Evolutionary conservation across 2,113 vertebrate species (phyloP).

Genomic region (Cebus imitator): DNA sequence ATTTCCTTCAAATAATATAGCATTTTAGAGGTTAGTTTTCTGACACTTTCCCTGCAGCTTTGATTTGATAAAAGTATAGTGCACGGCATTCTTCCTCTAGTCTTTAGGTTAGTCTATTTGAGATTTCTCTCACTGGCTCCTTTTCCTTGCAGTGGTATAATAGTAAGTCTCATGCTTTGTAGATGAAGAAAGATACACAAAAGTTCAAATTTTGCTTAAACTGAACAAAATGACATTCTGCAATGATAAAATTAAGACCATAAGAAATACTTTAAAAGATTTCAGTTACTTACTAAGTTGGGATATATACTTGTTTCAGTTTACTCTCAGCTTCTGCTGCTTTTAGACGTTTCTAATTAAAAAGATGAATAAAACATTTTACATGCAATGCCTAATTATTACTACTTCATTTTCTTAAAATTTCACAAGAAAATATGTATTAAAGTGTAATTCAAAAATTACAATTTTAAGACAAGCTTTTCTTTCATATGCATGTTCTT

Average conservation of each 20-base stretch:
- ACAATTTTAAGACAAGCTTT: background rate
- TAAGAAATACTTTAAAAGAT: background rate
- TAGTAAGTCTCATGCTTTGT: background rate
- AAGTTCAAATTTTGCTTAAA: slow-evolving; percentile 16
- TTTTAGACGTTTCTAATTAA: slow-evolving; percentile 95
- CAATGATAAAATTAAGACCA: slow-evolving; percentile 3
- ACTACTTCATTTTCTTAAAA: slow-evolving; percentile 27
- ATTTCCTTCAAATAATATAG: background rate
- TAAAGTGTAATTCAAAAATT: slow-evolving; percentile 34
- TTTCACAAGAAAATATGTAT: slow-evolving; percentile 53
- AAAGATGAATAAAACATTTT: slow-evolving; percentile 77
- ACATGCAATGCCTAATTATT: slow-evolving; percentile 43
- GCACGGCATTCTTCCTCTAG: background rate
- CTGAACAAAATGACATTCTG: slow-evolving; percentile 21
- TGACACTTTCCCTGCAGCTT: background rate
- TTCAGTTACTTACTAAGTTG: slow-evolving; percentile 96
- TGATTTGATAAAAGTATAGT: background rate
- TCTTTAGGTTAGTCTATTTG: background rate
- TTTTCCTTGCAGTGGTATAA: background rate
- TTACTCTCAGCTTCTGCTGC: slow-evolving; percentile 98
- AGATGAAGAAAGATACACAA: slow-evolving; percentile 25
- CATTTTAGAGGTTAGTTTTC: background rate
- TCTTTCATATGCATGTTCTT: background rate
- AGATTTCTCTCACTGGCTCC: background rate
- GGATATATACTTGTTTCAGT: slow-evolving; percentile 99